phyloP scores from a whole-genome alignment of 2,113 vertebrate species.

The Agelaius phoeniceus region DNA sequence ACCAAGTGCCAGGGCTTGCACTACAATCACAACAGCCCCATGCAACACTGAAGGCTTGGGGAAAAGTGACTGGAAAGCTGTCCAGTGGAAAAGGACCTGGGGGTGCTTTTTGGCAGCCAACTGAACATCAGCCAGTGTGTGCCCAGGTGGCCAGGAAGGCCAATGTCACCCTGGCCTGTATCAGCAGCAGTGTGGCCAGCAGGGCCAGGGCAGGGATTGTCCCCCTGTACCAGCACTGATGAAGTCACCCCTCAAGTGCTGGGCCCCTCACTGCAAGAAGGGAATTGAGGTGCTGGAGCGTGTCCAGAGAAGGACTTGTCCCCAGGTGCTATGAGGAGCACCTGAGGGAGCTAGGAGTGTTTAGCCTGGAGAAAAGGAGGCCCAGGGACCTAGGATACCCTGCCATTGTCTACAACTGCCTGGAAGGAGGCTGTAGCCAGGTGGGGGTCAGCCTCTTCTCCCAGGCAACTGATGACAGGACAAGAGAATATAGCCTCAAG shows the following conservation, averaged over 20 bases:
- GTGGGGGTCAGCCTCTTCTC: neutral
- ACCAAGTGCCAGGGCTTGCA: rapidly evolving
- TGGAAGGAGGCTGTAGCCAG: neutral
- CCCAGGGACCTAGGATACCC: neutral
- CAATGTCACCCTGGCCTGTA: neutral
- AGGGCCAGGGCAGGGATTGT: neutral
- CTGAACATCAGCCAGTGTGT: neutral
- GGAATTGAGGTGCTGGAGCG: rapidly evolving
- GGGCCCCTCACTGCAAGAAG: neutral
- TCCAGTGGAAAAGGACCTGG: neutral
- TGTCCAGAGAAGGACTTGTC: neutral
- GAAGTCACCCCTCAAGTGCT: rapidly evolving
- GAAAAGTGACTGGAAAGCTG: neutral
- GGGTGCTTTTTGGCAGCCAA: rapidly evolving
- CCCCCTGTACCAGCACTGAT: neutral
- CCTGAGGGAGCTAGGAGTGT: neutral
- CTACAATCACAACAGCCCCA: rapidly evolving
- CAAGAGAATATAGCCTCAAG: neutral
- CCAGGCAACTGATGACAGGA: neutral
- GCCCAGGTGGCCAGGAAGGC: neutral
- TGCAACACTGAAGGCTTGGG: neutral
- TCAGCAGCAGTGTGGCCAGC: neutral
- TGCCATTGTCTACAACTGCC: neutral
- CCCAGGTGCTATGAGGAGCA: no score
- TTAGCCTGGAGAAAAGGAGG: neutral